These are phyloP conservation scores for Tetragonula clypearis DNA, from an alignment of 1,140 invertebrate species.

Conservation along the genomic window DNA sequence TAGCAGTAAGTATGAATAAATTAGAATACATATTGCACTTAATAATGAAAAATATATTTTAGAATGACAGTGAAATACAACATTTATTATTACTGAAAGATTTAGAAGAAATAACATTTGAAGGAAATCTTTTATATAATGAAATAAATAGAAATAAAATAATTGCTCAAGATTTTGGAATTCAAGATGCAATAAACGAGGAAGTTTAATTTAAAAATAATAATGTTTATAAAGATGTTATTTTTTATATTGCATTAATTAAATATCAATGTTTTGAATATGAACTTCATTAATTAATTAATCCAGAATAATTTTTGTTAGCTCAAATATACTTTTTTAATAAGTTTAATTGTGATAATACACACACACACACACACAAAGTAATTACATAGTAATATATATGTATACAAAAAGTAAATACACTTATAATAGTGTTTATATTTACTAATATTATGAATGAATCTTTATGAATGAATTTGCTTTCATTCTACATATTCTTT, in stretches of 20 bases:
- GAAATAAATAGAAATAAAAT: conserved; percentile 51
- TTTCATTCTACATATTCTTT: background rate
- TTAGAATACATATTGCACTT: background rate
- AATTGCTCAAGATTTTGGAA: conserved; percentile 17
- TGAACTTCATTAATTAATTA: background rate
- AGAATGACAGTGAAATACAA: conserved; percentile 56
- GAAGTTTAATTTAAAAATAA: background rate
- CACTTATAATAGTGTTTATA: background rate
- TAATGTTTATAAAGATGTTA: background rate
- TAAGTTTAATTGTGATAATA: background rate
- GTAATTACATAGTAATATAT: no score
- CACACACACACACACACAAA: background rate
- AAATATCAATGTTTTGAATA: background rate
- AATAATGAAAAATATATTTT: conserved; percentile 3
- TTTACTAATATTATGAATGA: background rate
- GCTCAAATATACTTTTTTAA: background rate
- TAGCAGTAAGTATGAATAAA: conserved; percentile 43
- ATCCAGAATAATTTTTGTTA: background rate
- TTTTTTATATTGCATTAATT: background rate
- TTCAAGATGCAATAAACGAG: background rate
- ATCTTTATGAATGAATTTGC: background rate
- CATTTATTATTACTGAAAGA: conserved; percentile 49
- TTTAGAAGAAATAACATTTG: conserved; percentile 62
- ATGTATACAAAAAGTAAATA: background rate
- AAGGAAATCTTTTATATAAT: conserved; percentile 60